A percentile compares a stretch with the other conserved stretches of the same genome.
These are phyloP conservation scores for Zhuqinia jingwanae DNA, from an alignment of 2,888 invertebrate genomes.

Conservation along the genomic window DNA sequence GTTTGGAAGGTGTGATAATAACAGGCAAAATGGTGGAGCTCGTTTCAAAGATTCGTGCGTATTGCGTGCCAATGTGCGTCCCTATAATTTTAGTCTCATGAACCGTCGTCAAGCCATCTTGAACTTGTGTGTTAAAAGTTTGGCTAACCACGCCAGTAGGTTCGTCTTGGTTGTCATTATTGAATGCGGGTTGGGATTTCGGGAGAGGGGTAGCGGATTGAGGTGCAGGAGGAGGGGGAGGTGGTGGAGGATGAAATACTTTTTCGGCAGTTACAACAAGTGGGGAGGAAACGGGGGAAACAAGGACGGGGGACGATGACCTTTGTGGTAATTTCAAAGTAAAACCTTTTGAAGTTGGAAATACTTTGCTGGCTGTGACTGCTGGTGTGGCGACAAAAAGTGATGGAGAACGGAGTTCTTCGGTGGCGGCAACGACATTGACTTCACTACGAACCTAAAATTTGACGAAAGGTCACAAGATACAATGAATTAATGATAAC, in stretches of 20 bases:
- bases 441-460: slow-evolving; percentile 73
- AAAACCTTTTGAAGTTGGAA: slow-evolving; percentile 76
- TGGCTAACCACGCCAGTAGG: slow-evolving; percentile 92
- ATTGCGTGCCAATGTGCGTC: slow-evolving; percentile 92
- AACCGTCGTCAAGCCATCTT: slow-evolving; percentile 91
- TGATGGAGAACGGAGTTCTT: slow-evolving; percentile 44
- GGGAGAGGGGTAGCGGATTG: neutral
- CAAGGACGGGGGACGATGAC: slow-evolving; percentile 63
- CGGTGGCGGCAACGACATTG: slow-evolving; percentile 72
- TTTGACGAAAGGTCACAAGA: neutral
- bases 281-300: slow-evolving; percentile 64
- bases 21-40: slow-evolving; percentile 84
- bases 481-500: slow-evolving; percentile 20
- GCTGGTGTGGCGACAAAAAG: slow-evolving; percentile 60
- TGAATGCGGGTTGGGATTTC: neutral
- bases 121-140: slow-evolving; percentile 91
- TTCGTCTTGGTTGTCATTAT: slow-evolving; percentile 73
- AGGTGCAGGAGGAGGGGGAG: slow-evolving; percentile 61
- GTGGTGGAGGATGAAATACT: slow-evolving; percentile 67
- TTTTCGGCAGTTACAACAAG: slow-evolving; percentile 71
- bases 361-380: slow-evolving; percentile 66
- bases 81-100: slow-evolving; percentile 95
- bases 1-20: slow-evolving; percentile 60
- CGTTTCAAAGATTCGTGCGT: slow-evolving; percentile 92
- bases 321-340: slow-evolving; percentile 76